Percentiles rank a stretch among this genome's conserved stretches.
Conservation (phyloP, 1,140 invertebrate genomes). For the Eupristina koningsbergeri region DNA sequence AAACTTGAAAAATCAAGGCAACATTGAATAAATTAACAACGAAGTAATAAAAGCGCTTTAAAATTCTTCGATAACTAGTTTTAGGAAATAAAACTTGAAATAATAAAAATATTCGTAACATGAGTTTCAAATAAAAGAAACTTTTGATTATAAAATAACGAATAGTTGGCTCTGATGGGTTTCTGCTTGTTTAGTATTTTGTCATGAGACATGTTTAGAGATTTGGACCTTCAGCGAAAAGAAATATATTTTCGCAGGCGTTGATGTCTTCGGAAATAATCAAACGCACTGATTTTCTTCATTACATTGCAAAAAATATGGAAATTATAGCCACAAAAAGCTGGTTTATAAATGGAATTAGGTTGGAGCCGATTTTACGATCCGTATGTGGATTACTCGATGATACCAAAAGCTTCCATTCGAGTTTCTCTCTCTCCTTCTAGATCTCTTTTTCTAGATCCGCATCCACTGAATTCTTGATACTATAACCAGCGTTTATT, state of each 20-base stretch:
- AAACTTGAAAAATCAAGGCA: background rate
- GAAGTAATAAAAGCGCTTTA: background rate
- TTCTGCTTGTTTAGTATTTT: too few relatives aligned
- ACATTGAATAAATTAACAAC: background rate
- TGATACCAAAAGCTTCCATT: background rate
- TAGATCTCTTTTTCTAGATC: background rate
- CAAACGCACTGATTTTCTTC: background rate
- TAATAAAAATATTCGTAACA: background rate
- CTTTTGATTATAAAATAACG: background rate
- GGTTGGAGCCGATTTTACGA: background rate
- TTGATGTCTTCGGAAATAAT: background rate
- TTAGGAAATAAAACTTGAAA: background rate
- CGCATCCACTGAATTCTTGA: too few relatives aligned
- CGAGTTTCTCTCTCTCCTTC: background rate
- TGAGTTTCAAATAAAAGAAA: background rate
- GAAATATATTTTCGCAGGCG: too few relatives aligned
- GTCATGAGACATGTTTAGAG: too few relatives aligned
- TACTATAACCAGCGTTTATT: too few relatives aligned
- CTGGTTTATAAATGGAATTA: background rate
- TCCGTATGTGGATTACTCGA: background rate
- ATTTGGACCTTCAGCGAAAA: too few relatives aligned
- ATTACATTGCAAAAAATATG: too few relatives aligned
- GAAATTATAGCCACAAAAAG: background rate
- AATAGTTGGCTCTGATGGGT: too few relatives aligned
- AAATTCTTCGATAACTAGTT: background rate